Base-by-base conservation (phyloP, 2,113 vertebrate species). In the Ptyas mucosa region DNA sequence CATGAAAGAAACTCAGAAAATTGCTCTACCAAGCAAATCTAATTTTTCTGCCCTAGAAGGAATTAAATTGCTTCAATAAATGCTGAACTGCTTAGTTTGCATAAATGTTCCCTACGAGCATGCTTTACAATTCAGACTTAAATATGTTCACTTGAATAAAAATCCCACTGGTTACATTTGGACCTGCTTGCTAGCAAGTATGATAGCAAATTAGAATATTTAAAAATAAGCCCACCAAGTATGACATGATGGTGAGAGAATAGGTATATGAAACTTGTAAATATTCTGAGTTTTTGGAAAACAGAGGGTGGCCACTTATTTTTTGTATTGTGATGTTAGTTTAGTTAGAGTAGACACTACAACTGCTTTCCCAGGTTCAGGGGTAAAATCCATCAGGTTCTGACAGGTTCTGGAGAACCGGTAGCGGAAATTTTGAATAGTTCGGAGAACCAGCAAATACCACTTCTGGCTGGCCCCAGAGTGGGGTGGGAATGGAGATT, bases 21-120 rank as follows among this genome's bases (percentile, higher is more conserved):
- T 43, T 93, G 57, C n/a, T 90, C 69, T n/a, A 61, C 51, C 92
- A 93, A 86, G 69, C 75, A 87, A 87, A 87, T 29, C 85, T 53
- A 61, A 20, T 89, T 93, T 93, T 58, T 85, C 49, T 52, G 23
- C 39, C 34, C 88, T 57, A 61, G n/a, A 52, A 64, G 75, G 81
- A 90, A 90, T 93, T 61, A 90, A 89, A 81, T 92, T 86, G 88
- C 29, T 15, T 90, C 89, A 43, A 12, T 90, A 58, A 86, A 39
- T 39, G 75, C 54, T 61, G 85, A 86, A 90, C 6, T 87, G 75
- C 75, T 87, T 87, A 87, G 85, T 93, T 93, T 93, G 89, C 88
- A 93, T 93, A 90, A 90, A 93, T 87, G 88, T 24, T 90, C 43
- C 64, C 87, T 85, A 89, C 55, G 61, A 53, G 46, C 88, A 61